phyloP scores from a whole-genome alignment of 2,113 vertebrate species.

The Peromyscus polionotus region DNA sequence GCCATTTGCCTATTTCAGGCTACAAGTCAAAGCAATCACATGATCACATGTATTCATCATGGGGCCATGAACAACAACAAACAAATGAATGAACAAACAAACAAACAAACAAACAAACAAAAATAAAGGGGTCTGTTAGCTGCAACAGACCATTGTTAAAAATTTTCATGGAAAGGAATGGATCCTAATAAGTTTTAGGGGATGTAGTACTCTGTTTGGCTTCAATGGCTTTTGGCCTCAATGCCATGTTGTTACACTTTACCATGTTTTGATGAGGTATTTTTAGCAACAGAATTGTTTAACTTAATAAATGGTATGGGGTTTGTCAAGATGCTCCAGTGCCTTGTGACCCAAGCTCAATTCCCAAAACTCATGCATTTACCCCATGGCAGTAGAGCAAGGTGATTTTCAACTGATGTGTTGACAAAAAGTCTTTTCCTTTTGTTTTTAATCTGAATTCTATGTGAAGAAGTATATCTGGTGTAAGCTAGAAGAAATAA shows the following conservation, averaged over 20 bases:
- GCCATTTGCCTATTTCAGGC: background rate
- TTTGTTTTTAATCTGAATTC: background rate
- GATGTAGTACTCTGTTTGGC: background rate
- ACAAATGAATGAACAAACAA: background rate
- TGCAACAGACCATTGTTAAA: background rate
- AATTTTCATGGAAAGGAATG: background rate
- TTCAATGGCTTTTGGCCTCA: background rate
- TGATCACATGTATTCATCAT: background rate
- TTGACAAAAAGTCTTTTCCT: background rate
- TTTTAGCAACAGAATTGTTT: background rate
- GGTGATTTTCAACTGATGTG: background rate
- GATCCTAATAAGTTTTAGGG: background rate
- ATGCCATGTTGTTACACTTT: background rate
- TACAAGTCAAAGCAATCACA: background rate
- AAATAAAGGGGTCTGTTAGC: background rate
- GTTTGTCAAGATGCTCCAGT: background rate
- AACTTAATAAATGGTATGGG: background rate
- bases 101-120: background rate
- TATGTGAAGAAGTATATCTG: background rate
- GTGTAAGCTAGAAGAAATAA: conserved; percentile 13
- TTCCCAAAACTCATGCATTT: background rate
- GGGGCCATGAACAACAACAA: background rate
- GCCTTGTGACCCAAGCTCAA: too few relatives aligned
- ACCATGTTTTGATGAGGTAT: background rate
- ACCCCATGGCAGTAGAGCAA: conserved; percentile 24